Conservation (phyloP, 2,888 invertebrate genomes). For the Oxycera nigricornis region DNA sequence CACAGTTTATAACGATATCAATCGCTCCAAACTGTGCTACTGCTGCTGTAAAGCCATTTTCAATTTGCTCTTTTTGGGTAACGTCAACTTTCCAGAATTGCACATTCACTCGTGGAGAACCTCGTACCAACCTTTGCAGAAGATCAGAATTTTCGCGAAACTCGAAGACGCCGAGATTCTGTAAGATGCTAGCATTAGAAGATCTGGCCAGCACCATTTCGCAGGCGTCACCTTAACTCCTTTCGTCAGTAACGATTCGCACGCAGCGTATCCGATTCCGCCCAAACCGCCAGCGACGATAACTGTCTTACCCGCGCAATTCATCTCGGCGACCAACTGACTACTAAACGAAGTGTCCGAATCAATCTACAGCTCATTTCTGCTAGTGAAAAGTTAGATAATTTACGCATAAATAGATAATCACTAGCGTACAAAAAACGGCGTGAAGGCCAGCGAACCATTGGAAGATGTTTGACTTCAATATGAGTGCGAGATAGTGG, state of each 20-base stretch:
- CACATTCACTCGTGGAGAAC: constrained; percentile 52
- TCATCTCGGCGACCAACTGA: constrained; percentile 43
- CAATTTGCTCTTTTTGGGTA: constrained; percentile 53
- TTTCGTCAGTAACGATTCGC: constrained; percentile 53
- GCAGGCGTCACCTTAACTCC: constrained; percentile 53
- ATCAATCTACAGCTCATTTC: too few species aligned
- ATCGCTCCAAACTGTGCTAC: constrained; percentile 54
- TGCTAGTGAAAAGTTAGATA: too few species aligned
- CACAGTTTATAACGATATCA: constrained; percentile 57
- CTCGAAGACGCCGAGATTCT: constrained; percentile 57
- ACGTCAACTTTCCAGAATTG: constrained; percentile 56
- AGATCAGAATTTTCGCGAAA: constrained; percentile 58
- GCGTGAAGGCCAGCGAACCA: too few species aligned
- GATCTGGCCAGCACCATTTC: too few species aligned
- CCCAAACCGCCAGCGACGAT: constrained; percentile 54
- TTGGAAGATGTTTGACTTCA: too few species aligned
- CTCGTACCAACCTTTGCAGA: constrained; percentile 55
- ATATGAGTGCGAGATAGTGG: too few species aligned
- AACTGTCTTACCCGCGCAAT: constrained; percentile 49
- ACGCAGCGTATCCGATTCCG: constrained; percentile 54
- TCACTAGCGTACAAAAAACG: too few species aligned
- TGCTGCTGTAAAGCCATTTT: constrained; percentile 54
- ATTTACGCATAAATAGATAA: too few species aligned
- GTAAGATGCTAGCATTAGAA: too few species aligned
- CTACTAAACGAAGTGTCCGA: too few species aligned